These are phyloP conservation scores for Eurytemora carolleeae DNA, from an alignment of 1,140 invertebrate genomes.

Conservation along the genomic window DNA sequence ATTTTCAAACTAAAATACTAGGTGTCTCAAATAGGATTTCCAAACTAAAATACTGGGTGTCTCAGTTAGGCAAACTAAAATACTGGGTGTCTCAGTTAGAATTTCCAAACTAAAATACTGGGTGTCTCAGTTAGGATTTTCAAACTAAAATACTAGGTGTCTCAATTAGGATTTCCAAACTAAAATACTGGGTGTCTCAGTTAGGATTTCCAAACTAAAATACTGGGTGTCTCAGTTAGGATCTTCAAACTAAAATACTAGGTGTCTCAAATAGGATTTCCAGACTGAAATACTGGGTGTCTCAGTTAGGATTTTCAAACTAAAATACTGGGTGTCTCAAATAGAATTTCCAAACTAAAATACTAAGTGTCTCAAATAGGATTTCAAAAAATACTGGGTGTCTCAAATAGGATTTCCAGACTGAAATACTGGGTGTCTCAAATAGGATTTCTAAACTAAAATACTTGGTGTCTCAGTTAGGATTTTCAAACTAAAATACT, in stretches of 20 bases:
- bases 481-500: background rate
- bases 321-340: too few species aligned
- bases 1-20: too few species aligned
- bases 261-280: background rate
- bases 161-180: background rate
- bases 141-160: background rate
- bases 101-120: background rate
- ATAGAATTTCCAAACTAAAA: background rate
- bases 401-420: background rate
- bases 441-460: background rate
- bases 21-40: background rate
- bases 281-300: background rate
- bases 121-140: background rate
- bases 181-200: background rate
- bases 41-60: background rate
- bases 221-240: background rate
- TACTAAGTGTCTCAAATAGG: background rate
- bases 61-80: too few species aligned
- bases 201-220: too few species aligned
- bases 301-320: background rate
- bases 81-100: background rate
- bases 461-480: background rate
- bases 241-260: background rate
- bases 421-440: background rate
- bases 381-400: too few species aligned